Evolutionary conservation across 2,797 vertebrate genomes (phyloP), one percentile per base, ranked within the genome.

Genomic region (Corythornis leucogaster): DNA sequence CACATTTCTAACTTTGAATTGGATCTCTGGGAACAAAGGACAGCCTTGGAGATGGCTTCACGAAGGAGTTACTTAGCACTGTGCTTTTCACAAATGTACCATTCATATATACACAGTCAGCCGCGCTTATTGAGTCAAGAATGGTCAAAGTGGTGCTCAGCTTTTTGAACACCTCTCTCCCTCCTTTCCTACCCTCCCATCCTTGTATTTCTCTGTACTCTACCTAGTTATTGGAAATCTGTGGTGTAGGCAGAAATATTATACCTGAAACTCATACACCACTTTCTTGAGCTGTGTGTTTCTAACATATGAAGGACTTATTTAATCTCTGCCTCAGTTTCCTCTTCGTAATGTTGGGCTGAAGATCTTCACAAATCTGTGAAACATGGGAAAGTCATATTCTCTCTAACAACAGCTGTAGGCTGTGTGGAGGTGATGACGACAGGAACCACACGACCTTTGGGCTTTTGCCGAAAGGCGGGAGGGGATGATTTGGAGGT

Each of bases 341-440:
- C 20, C 38, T 9, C 6, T 42, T 28, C 11, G 12, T 21, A 16
- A n/a, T 19, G 24, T 59, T 35, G 28, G 19, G 25, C 22, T 58
- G 43, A 66, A 31, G 10, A 19, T 61, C 16, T 11, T 18, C 22
- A 16, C 7, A 45, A 42, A 53, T 6, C 15, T 55, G 22, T 46
- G 26, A 78, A 38, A 38, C 0, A 1, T 4, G 22, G 5, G 30
- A 14, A 69, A 80, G 38, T 48, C 3, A 3, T 46, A 9, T 31
- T 31, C 9, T 6, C 2, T 28, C 11, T 12, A 17, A 18, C 3
- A 40, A 33, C 75, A 12, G 9, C 25, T 63, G 19, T 63, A 42
- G 31, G 22, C 40, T 54, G 16, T 7, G 33, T 42, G 20, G 48
- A 64, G 20, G 31, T 21, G 57, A n/a, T 12, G 25, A n/a, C 24